These are phyloP conservation scores for Omphaloscelis lunosa DNA, from an alignment of 2,888 invertebrate species.

Conservation along the genomic window DNA sequence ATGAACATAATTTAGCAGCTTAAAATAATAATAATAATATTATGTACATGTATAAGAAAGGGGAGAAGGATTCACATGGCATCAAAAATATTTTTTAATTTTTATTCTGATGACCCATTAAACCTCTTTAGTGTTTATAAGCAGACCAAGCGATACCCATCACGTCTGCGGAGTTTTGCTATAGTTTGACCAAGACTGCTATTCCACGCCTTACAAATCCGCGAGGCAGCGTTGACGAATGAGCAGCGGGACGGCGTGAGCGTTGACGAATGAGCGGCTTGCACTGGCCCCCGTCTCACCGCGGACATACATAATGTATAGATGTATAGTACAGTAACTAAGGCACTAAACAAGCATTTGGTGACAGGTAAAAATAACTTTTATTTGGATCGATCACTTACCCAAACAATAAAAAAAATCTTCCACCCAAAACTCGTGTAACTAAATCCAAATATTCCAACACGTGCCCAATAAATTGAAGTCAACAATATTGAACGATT, in stretches of 20 bases:
- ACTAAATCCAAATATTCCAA: conserved; percentile 19
- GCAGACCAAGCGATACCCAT: background rate
- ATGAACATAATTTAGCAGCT: background rate
- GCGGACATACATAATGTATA: too few relatives aligned
- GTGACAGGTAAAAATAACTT: too few relatives aligned
- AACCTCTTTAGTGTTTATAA: background rate
- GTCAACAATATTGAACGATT: conserved; percentile 46
- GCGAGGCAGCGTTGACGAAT: too few relatives aligned
- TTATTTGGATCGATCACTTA: background rate
- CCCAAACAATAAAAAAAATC: conserved; percentile 14
- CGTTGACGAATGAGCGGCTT: too few relatives aligned
- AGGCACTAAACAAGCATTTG: too few relatives aligned
- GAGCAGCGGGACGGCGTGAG: too few relatives aligned
- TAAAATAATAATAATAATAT: too few relatives aligned
- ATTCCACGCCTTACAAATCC: too few relatives aligned
- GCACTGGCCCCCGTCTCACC: too few relatives aligned
- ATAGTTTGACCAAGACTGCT: too few relatives aligned
- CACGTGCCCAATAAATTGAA: conserved; percentile 23
- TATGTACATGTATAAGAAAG: background rate
- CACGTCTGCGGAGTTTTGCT: too few relatives aligned
- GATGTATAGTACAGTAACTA: too few relatives aligned
- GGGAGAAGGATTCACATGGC: background rate
- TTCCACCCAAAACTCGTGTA: background rate
- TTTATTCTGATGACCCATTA: background rate
- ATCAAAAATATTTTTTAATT: background rate